These are phyloP conservation scores for Phyto melanocephala DNA, from an alignment of 2,888 invertebrate species.

Conservation along the genomic window DNA sequence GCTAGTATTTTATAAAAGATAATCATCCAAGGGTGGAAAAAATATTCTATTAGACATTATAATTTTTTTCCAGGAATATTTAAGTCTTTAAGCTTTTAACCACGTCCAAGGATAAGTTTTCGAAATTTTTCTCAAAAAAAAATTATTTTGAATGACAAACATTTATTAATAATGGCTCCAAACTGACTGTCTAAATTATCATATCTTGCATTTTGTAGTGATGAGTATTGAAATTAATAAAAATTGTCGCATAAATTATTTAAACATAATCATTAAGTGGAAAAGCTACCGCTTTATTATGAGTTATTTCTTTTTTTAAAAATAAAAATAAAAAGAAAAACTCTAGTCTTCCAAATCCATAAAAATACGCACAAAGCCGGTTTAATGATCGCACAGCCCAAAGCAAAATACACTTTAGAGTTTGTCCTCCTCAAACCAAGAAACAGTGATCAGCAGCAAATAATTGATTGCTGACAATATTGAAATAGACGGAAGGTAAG, in stretches of 20 bases:
- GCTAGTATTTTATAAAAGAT: too few species aligned
- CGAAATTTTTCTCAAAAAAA: too few species aligned
- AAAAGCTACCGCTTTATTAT: background rate
- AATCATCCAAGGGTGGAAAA: too few species aligned
- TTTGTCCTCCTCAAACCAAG: background rate
- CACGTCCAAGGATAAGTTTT: too few species aligned
- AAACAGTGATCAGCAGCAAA: background rate
- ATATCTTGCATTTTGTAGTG: background rate
- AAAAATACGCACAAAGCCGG: slow-evolving; percentile 60
- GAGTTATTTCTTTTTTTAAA: background rate
- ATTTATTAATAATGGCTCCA: too few species aligned
- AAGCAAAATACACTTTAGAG: slow-evolving; percentile 68
- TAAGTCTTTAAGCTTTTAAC: too few species aligned
- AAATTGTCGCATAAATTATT: slow-evolving; percentile 33
- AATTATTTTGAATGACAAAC: too few species aligned
- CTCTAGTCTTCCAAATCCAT: background rate
- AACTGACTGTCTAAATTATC: background rate
- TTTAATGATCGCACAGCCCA: slow-evolving; percentile 78
- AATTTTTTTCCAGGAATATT: too few species aligned
- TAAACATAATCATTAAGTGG: background rate
- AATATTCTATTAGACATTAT: too few species aligned
- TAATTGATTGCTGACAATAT: background rate
- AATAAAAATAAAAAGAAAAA: background rate
- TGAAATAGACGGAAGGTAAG: slow-evolving; percentile 45
- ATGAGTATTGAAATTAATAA: background rate